Base-by-base conservation (phyloP, 2,113 vertebrate genomes). In the Hydrochoerus hydrochaeris region DNA sequence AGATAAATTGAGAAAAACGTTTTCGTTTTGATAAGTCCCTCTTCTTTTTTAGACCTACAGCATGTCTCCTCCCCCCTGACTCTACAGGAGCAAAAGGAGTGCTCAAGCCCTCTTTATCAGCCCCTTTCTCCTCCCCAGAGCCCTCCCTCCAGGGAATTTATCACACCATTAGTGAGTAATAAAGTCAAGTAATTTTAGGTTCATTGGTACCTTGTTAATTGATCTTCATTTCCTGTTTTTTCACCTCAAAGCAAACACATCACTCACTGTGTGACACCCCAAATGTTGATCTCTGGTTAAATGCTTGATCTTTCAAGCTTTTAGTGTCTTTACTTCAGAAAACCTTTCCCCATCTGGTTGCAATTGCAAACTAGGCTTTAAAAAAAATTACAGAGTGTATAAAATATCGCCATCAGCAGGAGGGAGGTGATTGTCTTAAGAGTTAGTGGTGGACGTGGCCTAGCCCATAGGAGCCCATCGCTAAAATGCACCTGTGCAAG, bases 201-300 rank as follows among this genome's bases (percentile, higher is more conserved):
- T 92, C 75, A 57, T 57, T 0, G 0, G 35, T 46, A 14, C 35
- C 1, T 35, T 26, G 69, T 85, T 90, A 73, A 84, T 62, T 92
- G 75, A 86, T 90, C 67, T 90, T 89, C 60, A 52, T 85, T 80
- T 94, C 63, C 67, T 86, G 4, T 95, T 83, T 67, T 94, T 96
- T 96, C 57, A 86, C 90, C 80, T 91, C 90, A 83, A 63, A 95
- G 75, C 94, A 78, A 96, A 58, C 80, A 35, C 60, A 28, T 73
- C 73, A 3, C 57, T 92, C 75, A 67, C 54, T 0, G 2, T 14
- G 38, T 80, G 49, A 81, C 9, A 11, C 10, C 2, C 0, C n/a
- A 26, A 24, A 32, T 57, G 73, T 84, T n/a, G 78, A 11, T 80
- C 35, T 69, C 60, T 32, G 14, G 16, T 16, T 13, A 82, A 73